These are phyloP conservation scores for Drosophila paulistorum DNA, from an alignment of 1,140 invertebrate genomes.

Conservation along the genomic window DNA sequence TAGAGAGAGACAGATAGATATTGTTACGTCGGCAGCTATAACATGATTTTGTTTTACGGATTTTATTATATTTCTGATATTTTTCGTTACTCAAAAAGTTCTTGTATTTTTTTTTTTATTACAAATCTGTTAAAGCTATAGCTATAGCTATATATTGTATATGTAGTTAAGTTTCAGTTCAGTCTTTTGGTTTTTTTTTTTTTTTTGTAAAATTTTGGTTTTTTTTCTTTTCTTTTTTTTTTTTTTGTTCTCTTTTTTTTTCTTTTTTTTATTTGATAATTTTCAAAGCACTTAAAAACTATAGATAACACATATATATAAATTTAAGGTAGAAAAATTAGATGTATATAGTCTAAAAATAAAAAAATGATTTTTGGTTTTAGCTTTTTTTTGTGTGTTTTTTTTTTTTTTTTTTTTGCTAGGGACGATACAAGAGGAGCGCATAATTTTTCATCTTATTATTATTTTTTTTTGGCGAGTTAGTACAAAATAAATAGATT, in stretches of 20 bases:
- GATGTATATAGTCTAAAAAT: conserved; percentile 58
- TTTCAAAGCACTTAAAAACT: conserved; percentile 58
- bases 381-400: background rate
- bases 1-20: conserved; percentile 49
- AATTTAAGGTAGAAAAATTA: conserved; percentile 47
- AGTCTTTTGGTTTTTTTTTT: conserved; percentile 33
- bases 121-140: conserved; percentile 71
- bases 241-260: conserved; percentile 28
- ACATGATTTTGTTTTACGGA: conserved; percentile 26
- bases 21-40: conserved; percentile 66
- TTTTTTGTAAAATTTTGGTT: conserved; percentile 29
- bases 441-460: conserved; percentile 35
- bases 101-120: conserved; percentile 52
- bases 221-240: conserved; percentile 46
- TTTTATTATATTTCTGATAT: conserved; percentile 15
- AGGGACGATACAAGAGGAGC: conserved; percentile 73
- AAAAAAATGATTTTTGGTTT: conserved; percentile 59
- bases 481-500: conserved; percentile 21
- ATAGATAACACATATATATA: conserved; percentile 48
- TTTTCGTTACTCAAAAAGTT: conserved; percentile 47
- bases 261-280: conserved; percentile 53
- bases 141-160: conserved; percentile 57
- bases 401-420: conserved; percentile 59
- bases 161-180: conserved; percentile 58
- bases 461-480: conserved; percentile 5